A percentile compares a stretch with the other conserved stretches of the same genome.
Evolutionary conservation across 2,888 invertebrate species (phyloP).

Genomic region (Hecatera dysodea): DNA sequence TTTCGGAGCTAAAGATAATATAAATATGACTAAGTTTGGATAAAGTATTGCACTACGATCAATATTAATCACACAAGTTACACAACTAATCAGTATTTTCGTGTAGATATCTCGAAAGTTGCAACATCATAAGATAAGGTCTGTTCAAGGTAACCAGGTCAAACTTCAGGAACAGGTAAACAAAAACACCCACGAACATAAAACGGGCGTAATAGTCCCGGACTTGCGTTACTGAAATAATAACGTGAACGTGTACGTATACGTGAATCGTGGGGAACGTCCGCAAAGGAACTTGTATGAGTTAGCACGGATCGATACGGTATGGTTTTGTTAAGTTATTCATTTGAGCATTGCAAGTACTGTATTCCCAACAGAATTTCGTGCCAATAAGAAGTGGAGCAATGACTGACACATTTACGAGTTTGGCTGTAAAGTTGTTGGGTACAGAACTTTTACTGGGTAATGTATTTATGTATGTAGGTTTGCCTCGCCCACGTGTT

Average conservation of each 20-base stretch:
- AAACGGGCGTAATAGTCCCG: slow-evolving; percentile 19
- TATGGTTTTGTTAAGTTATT: slow-evolving; percentile 37
- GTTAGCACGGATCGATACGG: slow-evolving; percentile 35
- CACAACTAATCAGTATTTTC: slow-evolving; percentile 37
- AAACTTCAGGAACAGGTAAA: slow-evolving; percentile 31
- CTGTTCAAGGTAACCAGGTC: slow-evolving; percentile 33
- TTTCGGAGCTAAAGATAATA: not conserved
- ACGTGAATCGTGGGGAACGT: slow-evolving; percentile 24
- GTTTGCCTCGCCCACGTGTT: not conserved
- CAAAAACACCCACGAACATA: slow-evolving; percentile 29
- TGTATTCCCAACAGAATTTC: slow-evolving; percentile 7
- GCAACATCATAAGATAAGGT: slow-evolving; percentile 7
- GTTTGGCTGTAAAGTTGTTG: slow-evolving; percentile 2
- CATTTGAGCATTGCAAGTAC: slow-evolving; percentile 17
- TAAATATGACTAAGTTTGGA: not conserved
- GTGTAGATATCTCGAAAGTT: slow-evolving; percentile 3
- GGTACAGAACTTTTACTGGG: not conserved
- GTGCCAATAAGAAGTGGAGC: slow-evolving; percentile 49
- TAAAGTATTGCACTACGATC: not conserved
- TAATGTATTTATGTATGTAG: not conserved
- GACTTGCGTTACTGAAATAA: slow-evolving; percentile 33
- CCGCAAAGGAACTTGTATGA: slow-evolving; percentile 38
- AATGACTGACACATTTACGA: slow-evolving; percentile 29
- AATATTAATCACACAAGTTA: slow-evolving; percentile 13
- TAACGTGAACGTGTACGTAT: slow-evolving; percentile 34